Evolutionary conservation across 2,888 invertebrate species (phyloP).

Genomic region (Caenorhabditis sulstoni): DNA sequence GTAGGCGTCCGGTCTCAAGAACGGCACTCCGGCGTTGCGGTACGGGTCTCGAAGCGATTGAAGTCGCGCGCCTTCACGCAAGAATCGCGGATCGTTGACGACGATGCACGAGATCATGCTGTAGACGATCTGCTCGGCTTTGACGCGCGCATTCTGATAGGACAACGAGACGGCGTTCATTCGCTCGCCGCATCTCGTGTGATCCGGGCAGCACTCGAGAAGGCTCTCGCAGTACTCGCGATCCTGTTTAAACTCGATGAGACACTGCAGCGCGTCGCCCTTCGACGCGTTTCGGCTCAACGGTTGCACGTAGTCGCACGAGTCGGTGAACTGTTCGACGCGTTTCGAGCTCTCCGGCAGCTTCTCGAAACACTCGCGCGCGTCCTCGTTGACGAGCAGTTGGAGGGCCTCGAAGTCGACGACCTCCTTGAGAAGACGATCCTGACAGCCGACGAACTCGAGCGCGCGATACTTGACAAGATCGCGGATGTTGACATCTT

Average conservation of each 20-base stretch:
- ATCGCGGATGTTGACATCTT: slow-evolving; percentile 64
- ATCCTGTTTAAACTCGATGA: slow-evolving; percentile 67
- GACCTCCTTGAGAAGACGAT: slow-evolving; percentile 62
- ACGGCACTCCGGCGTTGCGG: slow-evolving; percentile 65
- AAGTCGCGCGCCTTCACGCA: slow-evolving; percentile 57
- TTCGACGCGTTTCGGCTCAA: slow-evolving; percentile 54
- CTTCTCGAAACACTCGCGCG: slow-evolving; percentile 70
- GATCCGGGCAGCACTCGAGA: slow-evolving; percentile 72
- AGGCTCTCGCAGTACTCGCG: slow-evolving; percentile 68
- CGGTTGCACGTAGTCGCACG: slow-evolving; percentile 61
- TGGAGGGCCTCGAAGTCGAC: slow-evolving; percentile 72
- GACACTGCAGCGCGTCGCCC: slow-evolving; percentile 63
- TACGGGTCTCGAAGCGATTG: slow-evolving; percentile 60
- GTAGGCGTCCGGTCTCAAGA: slow-evolving; percentile 64
- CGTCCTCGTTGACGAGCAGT: slow-evolving; percentile 67
- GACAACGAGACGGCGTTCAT: slow-evolving; percentile 71
- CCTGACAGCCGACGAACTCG: slow-evolving; percentile 67
- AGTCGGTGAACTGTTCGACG: slow-evolving; percentile 58
- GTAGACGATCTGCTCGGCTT: slow-evolving; percentile 65
- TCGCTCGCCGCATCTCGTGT: slow-evolving; percentile 68
- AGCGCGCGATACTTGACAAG: slow-evolving; percentile 61
- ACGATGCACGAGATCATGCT: slow-evolving; percentile 66
- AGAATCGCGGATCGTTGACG: slow-evolving; percentile 59
- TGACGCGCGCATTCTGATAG: slow-evolving; percentile 68
- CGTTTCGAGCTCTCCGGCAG: slow-evolving; percentile 61